Evolutionary conservation across 2,888 invertebrate species (phyloP).

Genomic region (Apamea monoglypha): DNA sequence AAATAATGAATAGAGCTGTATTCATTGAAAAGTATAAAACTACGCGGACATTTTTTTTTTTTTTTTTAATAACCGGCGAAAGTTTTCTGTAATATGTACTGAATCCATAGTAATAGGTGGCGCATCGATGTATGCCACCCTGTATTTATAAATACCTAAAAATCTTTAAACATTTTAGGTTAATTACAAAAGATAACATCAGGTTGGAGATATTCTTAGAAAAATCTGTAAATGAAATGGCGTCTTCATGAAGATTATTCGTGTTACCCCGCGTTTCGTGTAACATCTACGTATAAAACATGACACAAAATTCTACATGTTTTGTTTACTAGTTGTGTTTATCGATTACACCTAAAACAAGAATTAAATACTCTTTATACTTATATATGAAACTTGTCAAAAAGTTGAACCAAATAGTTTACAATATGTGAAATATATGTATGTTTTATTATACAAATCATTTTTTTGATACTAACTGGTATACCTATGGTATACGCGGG

Average conservation of each 20-base stretch:
- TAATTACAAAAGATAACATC: slow-evolving; percentile 10
- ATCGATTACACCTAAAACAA: background rate
- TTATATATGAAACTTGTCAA: background rate
- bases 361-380: background rate
- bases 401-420: background rate
- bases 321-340: background rate
- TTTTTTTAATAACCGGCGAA: too few relatives aligned
- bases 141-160: too few relatives aligned
- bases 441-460: background rate
- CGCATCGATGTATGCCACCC: too few relatives aligned
- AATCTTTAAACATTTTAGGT: background rate
- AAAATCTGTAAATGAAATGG: slow-evolving; percentile 30
- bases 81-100: too few relatives aligned
- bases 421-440: background rate
- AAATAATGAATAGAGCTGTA: too few relatives aligned
- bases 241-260: slow-evolving; percentile 34
- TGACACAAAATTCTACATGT: background rate
- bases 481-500: background rate
- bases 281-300: background rate
- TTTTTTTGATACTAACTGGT: background rate
- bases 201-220: background rate
- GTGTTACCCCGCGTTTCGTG: too few relatives aligned
- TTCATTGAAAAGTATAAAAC: too few relatives aligned
- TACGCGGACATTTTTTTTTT: too few relatives aligned
- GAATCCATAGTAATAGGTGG: too few relatives aligned